These are phyloP conservation scores for Sparidentex hasta DNA, from an alignment of 2,797 vertebrate species.

Conservation along the genomic window DNA sequence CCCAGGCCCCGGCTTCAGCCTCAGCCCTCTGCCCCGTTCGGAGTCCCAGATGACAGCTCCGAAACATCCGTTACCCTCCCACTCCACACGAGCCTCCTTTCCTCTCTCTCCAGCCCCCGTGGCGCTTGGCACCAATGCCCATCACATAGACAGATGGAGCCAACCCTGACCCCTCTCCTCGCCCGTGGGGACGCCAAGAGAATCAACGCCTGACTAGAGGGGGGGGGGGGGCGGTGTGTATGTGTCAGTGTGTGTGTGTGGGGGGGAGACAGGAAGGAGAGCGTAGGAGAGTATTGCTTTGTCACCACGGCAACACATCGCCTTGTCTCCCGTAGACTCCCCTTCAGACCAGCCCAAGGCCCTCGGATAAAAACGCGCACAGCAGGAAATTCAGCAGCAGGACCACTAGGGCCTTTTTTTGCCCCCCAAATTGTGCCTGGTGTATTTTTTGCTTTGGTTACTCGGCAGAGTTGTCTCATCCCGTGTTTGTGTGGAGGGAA, in stretches of 20 bases:
- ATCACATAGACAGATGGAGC: constrained; percentile 83
- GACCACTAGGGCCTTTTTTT: constrained; percentile 47
- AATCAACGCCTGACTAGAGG: constrained; percentile 72
- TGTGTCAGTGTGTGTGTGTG: constrained; percentile 1
- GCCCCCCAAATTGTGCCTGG: constrained; percentile 29
- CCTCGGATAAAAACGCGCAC: constrained; percentile 46
- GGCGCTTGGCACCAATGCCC: constrained; percentile 80
- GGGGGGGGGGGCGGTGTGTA: constrained; percentile 37
- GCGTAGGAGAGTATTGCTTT: constrained; percentile 60
- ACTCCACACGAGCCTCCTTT: constrained; percentile 62
- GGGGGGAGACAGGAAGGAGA: constrained; percentile 45
- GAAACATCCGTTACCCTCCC: constrained; percentile 73
- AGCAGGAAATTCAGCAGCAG: constrained; percentile 50
- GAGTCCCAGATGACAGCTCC: constrained; percentile 72
- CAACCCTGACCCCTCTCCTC: constrained; percentile 82
- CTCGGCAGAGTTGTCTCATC: constrained; percentile 40
- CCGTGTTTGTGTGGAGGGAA: constrained; percentile 18
- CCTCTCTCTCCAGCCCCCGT: constrained; percentile 70
- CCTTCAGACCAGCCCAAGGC: constrained; percentile 45
- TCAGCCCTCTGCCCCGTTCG: constrained; percentile 53
- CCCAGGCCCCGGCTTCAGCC: constrained; percentile 29
- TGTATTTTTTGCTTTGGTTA: constrained; percentile 51
- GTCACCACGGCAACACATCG: constrained; percentile 71
- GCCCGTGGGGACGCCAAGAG: constrained; percentile 72
- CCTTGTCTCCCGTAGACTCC: constrained; percentile 60